Evolutionary conservation across 2,113 vertebrate species (phyloP).

Genomic region (Coreoperca whiteheadi): DNA sequence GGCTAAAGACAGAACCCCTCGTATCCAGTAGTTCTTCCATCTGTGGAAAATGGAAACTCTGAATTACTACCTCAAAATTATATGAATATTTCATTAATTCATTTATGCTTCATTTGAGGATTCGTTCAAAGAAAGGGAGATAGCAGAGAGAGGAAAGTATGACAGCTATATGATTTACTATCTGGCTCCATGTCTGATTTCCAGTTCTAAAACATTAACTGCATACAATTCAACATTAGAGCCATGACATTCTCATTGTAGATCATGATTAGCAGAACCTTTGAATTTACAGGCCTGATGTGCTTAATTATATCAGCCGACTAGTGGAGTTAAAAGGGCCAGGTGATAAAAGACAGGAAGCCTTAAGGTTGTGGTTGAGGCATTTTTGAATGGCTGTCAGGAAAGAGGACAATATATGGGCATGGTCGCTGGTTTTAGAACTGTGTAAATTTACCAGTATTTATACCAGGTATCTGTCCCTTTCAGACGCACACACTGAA

Average conservation of each 20-base stretch:
- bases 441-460: no score
- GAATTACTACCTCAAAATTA: neutral
- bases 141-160: neutral
- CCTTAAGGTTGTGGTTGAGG: neutral
- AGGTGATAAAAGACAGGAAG: neutral
- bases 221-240: neutral
- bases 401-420: neutral
- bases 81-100: neutral
- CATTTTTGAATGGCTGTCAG: neutral
- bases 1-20: constrained; percentile 93
- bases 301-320: neutral
- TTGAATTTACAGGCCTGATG: neutral
- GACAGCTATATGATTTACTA: neutral
- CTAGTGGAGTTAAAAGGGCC: neutral
- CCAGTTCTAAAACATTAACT: neutral
- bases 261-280: neutral
- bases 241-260: neutral
- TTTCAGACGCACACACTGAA: no score
- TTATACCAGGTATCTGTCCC: no score
- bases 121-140: neutral
- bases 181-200: neutral
- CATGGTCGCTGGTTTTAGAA: neutral
- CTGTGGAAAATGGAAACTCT: constrained; percentile 74
- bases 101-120: neutral
- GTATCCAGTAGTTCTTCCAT: constrained; percentile 99